Base-by-base conservation (phyloP, 2,888 invertebrate species). In the Exephanes ischioxanthus region DNA sequence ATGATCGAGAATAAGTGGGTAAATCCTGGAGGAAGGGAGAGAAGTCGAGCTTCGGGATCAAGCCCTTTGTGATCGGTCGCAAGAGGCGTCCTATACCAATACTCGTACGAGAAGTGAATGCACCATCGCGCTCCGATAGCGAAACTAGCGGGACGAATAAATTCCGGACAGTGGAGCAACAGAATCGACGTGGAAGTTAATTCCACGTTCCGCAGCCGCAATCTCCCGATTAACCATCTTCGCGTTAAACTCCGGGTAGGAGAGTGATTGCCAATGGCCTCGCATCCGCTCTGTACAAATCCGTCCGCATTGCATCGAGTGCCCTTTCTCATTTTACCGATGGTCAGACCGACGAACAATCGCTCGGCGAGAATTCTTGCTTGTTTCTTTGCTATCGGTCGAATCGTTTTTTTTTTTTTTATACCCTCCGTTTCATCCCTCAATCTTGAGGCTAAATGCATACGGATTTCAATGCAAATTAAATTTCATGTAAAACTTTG, bases 401-500 rank as follows among this genome's bases (percentile, higher is more conserved):
- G 5, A 37, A 37, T 53, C 6, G 16, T n/a, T 5, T 30, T 53
- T 33, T n/a, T 5, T 30, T 53, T 33, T 33, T 9, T 51, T 19
- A 16, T 14, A 48, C 30, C 51, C 7, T 71, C 33, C 19, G 22
- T 37, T 30, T 71, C 33, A 19, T 16, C 5, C 16, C 53, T 30
- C 1, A 6, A 55, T 26, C 16, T 19, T 55, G 55, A 55, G 9
- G 55, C 22, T 22, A 22, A 55, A n/a, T 6, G 7, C 37, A 16
- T 41, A 37, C 41, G 3, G 6, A 16, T 22, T 26, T 45, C 26
- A 7, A 22, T 22, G 26, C 7, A 48, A 73, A 61, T 61, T 45
- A 19, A 19, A 48, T 75, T 63, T 48, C n/a, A 19, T 19, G 45
- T n/a, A 9, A 75, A 63, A 63, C 58, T 75, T 26, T n/a, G 30